Evolutionary conservation across 2,113 vertebrate species (phyloP), one percentile per base, ranked within the genome.

Genomic region (Indri indri): DNA sequence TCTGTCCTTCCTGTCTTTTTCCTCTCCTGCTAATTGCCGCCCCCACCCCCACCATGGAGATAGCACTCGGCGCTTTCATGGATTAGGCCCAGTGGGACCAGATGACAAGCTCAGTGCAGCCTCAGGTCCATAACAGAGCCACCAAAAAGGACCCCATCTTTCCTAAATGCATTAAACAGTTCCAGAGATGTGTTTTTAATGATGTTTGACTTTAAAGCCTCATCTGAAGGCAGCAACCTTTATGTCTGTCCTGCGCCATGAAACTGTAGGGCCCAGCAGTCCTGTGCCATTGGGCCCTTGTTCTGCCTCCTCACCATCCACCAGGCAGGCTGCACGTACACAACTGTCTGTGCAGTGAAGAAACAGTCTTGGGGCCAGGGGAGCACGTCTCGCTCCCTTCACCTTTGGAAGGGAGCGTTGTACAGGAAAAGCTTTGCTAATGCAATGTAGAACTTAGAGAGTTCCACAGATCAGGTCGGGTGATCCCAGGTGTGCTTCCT

Each of bases 291-390:
- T 10, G 14, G 61, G 50, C 59, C 68, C 70, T 3, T 4, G 5
- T 86, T 79, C 54, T 45, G 42, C 20, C 3, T 18, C 83, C 59
- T 45, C 30, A 27, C 71, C 85, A 34, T 59, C 57, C 42, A 14
- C 6, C 23, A 17, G 2, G 2, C 61, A 10, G 37, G n/a, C 63
- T 32, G 13, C 1, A 0, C 0, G 0, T 3, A 18, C 25, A 30
- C n/a, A 45, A 18, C 73, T 6, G 10, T 52, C 71, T 16, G 54
- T 32, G 50, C 52, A 18, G 18, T 47, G 65, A 65, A 88, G 65
- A n/a, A 27, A 9, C n/a, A 3, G 54, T 42, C 71, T 74, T 52
- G 18, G 20, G 14, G 2, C 8, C 4, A 2, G 5, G 8, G 61
- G 9, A 30, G 71, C 12, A 0, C 2, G 4, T 32, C 14, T 50